A percentile compares a stretch with the other conserved stretches of the same genome.
These are phyloP conservation scores for Leptopilina clavipes DNA, from an alignment of 1,140 invertebrate genomes.

Conservation along the genomic window DNA sequence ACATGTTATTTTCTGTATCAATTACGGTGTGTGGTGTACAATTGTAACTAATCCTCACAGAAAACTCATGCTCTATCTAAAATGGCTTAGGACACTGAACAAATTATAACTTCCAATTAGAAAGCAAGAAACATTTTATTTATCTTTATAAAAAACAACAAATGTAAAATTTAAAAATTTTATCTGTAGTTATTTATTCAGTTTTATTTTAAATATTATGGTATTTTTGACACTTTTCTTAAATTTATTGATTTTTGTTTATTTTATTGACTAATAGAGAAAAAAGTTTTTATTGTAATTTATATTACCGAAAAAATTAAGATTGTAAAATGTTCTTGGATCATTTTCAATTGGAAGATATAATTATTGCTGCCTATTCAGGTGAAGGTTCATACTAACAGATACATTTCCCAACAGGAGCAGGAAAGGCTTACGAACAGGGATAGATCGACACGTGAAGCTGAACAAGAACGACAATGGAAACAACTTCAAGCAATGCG, in stretches of 20 bases:
- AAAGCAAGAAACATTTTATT: slow-evolving; percentile 37
- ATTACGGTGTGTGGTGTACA: slow-evolving; percentile 50
- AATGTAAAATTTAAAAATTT: too few relatives aligned
- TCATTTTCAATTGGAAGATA: slow-evolving; percentile 28
- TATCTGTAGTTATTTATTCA: background rate
- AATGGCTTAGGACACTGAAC: slow-evolving; percentile 54
- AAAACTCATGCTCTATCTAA: slow-evolving; percentile 51
- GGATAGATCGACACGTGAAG: slow-evolving; percentile 82
- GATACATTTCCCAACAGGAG: slow-evolving; percentile 75
- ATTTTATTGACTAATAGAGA: too few relatives aligned
- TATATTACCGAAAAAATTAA: slow-evolving; percentile 61
- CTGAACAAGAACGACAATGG: slow-evolving; percentile 90
- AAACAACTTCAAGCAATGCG: slow-evolving; percentile 88
- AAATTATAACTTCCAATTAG: slow-evolving; percentile 52
- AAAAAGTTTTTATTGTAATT: too few relatives aligned
- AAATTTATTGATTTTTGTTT: too few relatives aligned
- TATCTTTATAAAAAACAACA: background rate
- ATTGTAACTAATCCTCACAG: slow-evolving; percentile 63
- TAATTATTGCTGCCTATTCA: background rate
- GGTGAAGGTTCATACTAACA: slow-evolving; percentile 27
- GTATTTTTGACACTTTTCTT: too few relatives aligned
- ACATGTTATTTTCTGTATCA: slow-evolving; percentile 40
- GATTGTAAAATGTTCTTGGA: slow-evolving; percentile 45
- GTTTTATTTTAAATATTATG: too few relatives aligned
- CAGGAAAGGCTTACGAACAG: slow-evolving; percentile 81